A percentile compares a stretch with the other conserved stretches of the same genome.
Conservation (phyloP, 2,888 invertebrate species). For the Aleiodes testaceus region DNA sequence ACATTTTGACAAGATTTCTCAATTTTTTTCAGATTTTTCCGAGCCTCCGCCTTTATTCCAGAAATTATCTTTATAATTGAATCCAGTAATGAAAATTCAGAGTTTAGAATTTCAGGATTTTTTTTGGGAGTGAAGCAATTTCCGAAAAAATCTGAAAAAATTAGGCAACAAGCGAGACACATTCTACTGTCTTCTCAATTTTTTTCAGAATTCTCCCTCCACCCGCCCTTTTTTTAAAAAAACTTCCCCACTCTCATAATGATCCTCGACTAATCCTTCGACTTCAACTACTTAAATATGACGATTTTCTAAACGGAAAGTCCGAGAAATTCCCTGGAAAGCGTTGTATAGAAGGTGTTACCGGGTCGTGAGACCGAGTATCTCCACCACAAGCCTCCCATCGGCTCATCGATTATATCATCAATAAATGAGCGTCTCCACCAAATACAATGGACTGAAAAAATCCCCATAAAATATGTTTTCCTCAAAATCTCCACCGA, state of each 20-base stretch:
- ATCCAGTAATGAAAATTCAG: too few species aligned
- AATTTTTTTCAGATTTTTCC: too few species aligned
- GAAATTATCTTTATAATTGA: too few species aligned
- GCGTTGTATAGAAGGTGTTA: conserved; percentile 35
- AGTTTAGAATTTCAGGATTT: too few species aligned
- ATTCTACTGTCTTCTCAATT: not conserved
- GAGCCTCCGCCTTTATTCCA: too few species aligned
- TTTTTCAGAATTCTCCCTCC: not conserved
- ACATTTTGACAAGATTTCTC: too few species aligned
- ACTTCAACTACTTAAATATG: too few species aligned
- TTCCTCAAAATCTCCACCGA: conserved; percentile 21
- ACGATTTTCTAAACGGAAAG: conserved; percentile 14
- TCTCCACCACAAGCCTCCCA: conserved; percentile 30
- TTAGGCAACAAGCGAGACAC: conserved; percentile 1
- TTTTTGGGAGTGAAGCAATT: too few species aligned
- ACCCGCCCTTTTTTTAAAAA: not conserved
- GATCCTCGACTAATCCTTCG: too few species aligned
- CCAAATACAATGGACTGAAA: not conserved
- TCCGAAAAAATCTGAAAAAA: not conserved
- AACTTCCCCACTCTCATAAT: too few species aligned
- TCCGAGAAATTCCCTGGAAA: conserved; percentile 30
- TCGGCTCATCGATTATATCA: conserved; percentile 43
- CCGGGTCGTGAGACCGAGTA: conserved; percentile 43
- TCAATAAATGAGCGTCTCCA: conserved; percentile 40
- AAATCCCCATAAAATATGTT: not conserved